Percentiles rank a stretch among this genome's conserved stretches.
Conservation (phyloP, 2,888 invertebrate species). For the Formica aserva region DNA sequence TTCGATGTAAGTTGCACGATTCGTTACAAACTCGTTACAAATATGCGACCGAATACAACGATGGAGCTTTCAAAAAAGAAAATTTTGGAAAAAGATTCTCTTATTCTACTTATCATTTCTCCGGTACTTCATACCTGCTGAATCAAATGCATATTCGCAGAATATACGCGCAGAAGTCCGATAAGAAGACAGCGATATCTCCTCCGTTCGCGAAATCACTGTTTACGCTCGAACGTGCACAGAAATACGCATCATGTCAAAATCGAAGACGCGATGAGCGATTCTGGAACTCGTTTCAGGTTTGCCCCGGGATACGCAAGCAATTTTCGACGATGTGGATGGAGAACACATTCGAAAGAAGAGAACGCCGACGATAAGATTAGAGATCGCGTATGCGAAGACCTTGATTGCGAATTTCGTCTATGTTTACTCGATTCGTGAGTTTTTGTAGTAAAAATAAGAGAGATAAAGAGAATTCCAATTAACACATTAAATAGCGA, state of each 20-base stretch:
- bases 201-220: conserved; percentile 22
- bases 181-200: conserved; percentile 12
- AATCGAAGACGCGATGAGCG: conserved; percentile 46
- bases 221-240: conserved; percentile 39
- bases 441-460: background rate
- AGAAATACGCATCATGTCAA: conserved; percentile 23
- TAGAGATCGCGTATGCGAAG: conserved; percentile 4
- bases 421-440: background rate
- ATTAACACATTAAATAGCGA: background rate
- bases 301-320: background rate
- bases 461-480: background rate
- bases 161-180: conserved; percentile 1
- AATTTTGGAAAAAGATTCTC: background rate
- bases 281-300: conserved; percentile 31
- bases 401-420: background rate
- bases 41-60: background rate
- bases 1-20: too few relatives aligned
- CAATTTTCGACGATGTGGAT: conserved; percentile 16
- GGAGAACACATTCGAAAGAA: background rate
- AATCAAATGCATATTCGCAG: conserved; percentile 26
- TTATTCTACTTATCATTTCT: conserved; percentile 16
- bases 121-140: background rate
- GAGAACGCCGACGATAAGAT: conserved; percentile 2
- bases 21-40: background rate
- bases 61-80: background rate